phyloP scores from a whole-genome alignment of 2,113 vertebrate genomes.

The Strix aluco region DNA sequence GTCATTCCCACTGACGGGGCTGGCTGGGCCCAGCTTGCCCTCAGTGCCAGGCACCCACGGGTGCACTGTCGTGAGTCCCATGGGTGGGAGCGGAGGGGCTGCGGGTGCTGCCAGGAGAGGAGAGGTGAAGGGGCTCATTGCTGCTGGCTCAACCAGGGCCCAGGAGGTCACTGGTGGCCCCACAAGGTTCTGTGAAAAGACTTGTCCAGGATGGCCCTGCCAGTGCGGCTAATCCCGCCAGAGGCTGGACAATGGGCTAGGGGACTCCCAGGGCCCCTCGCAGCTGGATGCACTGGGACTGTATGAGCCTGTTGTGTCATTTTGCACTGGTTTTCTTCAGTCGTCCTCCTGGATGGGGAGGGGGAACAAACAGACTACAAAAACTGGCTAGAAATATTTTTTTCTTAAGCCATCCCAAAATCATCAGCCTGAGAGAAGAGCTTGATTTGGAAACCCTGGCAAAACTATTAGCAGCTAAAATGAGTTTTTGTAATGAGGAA shows the following conservation, averaged over 20 bases:
- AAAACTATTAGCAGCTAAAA: background rate
- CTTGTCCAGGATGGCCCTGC: no score
- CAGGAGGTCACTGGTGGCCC: no score
- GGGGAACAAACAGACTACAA: background rate
- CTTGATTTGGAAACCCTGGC: background rate
- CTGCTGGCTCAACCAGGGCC: background rate
- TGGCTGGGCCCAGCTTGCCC: background rate
- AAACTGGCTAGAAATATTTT: background rate
- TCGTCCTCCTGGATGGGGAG: accelerated
- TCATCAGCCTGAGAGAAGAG: background rate
- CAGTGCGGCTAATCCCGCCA: background rate
- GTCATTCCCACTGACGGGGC: no score
- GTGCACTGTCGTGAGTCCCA: background rate
- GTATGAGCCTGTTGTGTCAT: accelerated
- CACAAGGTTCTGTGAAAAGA: background rate
- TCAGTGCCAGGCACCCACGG: background rate
- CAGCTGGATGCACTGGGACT: background rate
- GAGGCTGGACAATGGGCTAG: no score
- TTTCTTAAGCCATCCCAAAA: background rate
- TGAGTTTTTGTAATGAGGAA: background rate
- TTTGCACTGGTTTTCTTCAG: background rate
- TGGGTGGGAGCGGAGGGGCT: background rate
- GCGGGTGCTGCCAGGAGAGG: background rate
- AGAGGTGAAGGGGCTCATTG: accelerated
- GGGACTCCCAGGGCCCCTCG: no score